Conservation (phyloP, 2,113 vertebrate species). For the Phalacrocorax pelagicus region DNA sequence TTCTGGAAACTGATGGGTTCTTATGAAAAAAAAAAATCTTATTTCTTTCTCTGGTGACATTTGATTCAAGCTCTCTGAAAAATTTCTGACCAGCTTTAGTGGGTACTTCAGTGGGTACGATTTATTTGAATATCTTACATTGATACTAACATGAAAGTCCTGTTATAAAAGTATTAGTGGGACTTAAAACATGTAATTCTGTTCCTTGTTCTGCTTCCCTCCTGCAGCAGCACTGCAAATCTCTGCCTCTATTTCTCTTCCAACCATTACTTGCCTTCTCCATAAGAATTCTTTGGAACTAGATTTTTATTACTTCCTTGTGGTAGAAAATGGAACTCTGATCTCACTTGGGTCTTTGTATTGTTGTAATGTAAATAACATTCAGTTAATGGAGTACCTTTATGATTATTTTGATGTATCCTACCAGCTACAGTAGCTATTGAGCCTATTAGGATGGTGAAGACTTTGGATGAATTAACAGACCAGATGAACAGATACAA, state of each 20-base stretch:
- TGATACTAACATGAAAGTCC: not conserved
- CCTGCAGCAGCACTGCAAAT: not conserved
- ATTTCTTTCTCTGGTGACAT: not conserved
- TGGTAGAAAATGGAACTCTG: not conserved
- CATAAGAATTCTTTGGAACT: not conserved
- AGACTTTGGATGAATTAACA: slow-evolving; percentile 40
- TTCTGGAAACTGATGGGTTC: not conserved
- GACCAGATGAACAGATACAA: slow-evolving; percentile 24
- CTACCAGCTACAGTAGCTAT: not conserved
- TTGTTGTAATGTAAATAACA: not conserved
- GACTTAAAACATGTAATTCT: not conserved
- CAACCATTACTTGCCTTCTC: not conserved
- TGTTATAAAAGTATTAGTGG: not conserved
- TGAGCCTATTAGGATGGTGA: not conserved
- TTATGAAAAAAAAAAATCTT: not conserved
- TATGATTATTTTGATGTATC: not conserved
- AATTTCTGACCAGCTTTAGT: not conserved
- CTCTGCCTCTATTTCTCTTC: not conserved
- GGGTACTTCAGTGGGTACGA: too few species aligned
- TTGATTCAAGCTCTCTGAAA: not conserved
- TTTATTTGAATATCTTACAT: not conserved
- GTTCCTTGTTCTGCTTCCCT: not conserved
- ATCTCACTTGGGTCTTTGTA: not conserved
- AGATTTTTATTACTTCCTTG: not conserved
- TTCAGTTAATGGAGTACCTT: not conserved